Evolutionary conservation across 2,797 vertebrate species (phyloP), one percentile per base, ranked within the genome.

Genomic region (Arctocebus calabarensis): DNA sequence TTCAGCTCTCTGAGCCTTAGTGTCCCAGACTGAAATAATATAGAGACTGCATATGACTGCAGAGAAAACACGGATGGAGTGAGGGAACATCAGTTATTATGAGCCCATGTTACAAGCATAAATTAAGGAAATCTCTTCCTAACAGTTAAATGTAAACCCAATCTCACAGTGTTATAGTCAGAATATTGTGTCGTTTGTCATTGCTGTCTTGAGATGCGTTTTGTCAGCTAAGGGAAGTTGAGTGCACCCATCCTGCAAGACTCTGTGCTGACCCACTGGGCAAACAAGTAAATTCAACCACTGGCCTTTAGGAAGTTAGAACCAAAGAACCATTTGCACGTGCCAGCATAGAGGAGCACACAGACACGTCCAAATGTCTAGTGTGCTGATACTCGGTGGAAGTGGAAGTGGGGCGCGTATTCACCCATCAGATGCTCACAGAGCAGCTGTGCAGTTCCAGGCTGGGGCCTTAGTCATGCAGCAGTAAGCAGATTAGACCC

Each of bases 181-280:
- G 45, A 11, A 84, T 27, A 37, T 23, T 52, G 12, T 68, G 2
- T 17, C 45, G 2, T n/a, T 45, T 6, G 13, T 29, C 23, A 5
- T 61, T 43, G n/a, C 62, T 34, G 20, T 62, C 66, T 74, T n/a
- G 61, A 84, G 62, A 37, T 45, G 73, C 62, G 52, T n/a, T 0
- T 25, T 68, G 19, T 75, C 23, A 6, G 23, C 52, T 45, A 37
- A 16, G 32, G 29, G 20, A 37, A 10, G 11, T 2, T 27, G 22
- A 43, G 64, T 27, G 25, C 59, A 10, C 7, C 0, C 1, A 0
- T 11, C 3, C 22, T 45, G 29, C 43, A 4, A 62, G 85, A 27
- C 43, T 45, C 52, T 61, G 4, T 16, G 29, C 40, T 1, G 20
- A 87, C 25, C 57, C 11, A 0, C 16, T 59, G 11, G 55, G 61